Percentiles rank a stretch among this genome's conserved stretches.
Conservation (phyloP, 2,113 vertebrate genomes). For the Misgurnus anguillicaudatus region DNA sequence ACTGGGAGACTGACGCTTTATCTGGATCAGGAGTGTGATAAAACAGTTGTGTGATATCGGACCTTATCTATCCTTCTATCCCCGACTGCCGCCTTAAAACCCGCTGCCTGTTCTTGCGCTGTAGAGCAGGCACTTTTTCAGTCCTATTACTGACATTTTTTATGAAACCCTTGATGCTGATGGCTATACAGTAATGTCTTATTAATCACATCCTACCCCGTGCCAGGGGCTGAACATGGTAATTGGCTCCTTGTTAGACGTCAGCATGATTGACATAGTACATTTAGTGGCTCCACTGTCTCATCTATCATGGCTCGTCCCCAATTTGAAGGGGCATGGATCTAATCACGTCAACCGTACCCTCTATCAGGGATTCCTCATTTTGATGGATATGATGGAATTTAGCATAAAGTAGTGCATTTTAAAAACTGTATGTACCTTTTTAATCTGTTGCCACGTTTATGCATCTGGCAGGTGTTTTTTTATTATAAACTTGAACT, state of each 20-base stretch:
- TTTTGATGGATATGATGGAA: conserved; percentile 74
- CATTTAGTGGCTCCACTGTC: conserved; percentile 54
- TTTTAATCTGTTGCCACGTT: not conserved
- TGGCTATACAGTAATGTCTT: conserved; percentile 49
- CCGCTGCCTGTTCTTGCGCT: not conserved
- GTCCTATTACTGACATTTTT: conserved; percentile 58
- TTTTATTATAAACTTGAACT: not conserved
- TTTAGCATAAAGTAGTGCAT: not conserved
- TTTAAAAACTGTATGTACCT: not conserved
- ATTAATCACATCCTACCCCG: conserved; percentile 58
- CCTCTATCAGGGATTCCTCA: conserved; percentile 68
- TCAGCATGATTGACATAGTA: conserved; percentile 56
- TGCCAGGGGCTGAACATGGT: conserved; percentile 54
- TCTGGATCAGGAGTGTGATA: conserved; percentile 56
- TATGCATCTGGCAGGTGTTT: not conserved
- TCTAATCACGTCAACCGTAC: conserved; percentile 69
- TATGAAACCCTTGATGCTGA: conserved; percentile 56
- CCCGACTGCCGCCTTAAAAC: conserved; percentile 16
- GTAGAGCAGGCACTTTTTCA: conserved; percentile 30
- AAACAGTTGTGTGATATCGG: conserved; percentile 45
- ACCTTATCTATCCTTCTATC: conserved; percentile 30
- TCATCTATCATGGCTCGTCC: conserved; percentile 38
- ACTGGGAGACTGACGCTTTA: conserved; percentile 44
- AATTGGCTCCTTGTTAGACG: conserved; percentile 62
- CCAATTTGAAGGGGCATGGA: conserved; percentile 48